Base-by-base conservation (phyloP, 2,888 invertebrate genomes). In the Lepidochrysops patricia region DNA sequence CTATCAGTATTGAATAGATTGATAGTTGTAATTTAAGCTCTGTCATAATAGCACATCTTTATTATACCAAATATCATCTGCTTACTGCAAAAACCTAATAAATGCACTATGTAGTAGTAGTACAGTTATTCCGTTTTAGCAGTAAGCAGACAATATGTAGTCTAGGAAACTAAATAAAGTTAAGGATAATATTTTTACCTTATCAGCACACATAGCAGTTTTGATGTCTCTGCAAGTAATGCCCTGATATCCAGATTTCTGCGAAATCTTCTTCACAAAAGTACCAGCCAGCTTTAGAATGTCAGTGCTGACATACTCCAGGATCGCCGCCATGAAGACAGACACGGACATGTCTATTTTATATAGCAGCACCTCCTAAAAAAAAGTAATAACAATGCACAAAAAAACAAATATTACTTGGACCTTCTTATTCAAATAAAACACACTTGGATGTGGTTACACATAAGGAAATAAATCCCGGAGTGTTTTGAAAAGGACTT, bases 201-300 rank as follows among this genome's bases (percentile, higher is more conserved):
- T 97, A 80, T 99, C 99, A 60, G 98, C 98, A 80, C 96, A 97
- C 96, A 99, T 97, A 57, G 98, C 98, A 60, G 98, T 98, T 89
- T 96, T 95, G 75, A 99, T 96, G 80, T 99, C 99, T 77, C 97
- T 95, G 66, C 94, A 94, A 0, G 97, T 96, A 75, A 99, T 97
- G 48, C 93, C 92, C 59, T 79, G 80, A 58, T 80, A 83, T 19
- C 88, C 87, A 0, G 79, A 79, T 69, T 86, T 83, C 85, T 97
- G 97, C 60, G 96, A 94, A 70, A 98, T 97, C 85, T 98, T 97
- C 87, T 97, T 97, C 37, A 98, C 98, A 89, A 98, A 99, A 81
- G 98, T 98, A 58, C 98, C 98, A 58, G 98, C 97, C 79, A 98
- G 90, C 91, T 97, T 97, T 58, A 99, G 88, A 70, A 98, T 98